These are phyloP conservation scores for Thysanoteuthis rhombus DNA, from an alignment of 2,888 invertebrate genomes.

Conservation along the genomic window DNA sequence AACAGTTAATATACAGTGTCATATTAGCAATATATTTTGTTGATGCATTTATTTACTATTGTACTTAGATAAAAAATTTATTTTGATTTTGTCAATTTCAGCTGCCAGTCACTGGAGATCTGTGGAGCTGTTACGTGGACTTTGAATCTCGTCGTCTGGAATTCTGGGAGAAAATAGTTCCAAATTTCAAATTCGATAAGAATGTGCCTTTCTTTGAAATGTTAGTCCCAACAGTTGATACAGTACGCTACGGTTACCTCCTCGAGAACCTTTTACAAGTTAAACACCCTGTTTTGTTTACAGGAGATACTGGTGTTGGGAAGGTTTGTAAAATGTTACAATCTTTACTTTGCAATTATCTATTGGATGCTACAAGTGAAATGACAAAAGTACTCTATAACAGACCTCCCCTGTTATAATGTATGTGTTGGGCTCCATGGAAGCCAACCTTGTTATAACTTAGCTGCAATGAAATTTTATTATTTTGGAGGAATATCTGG, in stretches of 20 bases:
- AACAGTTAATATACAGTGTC: no score
- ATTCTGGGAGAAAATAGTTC: conserved; percentile 82
- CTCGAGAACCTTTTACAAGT: conserved; percentile 79
- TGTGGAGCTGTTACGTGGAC: conserved; percentile 84
- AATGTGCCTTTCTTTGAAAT: conserved; percentile 86
- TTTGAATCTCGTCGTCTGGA: conserved; percentile 78
- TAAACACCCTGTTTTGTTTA: conserved; percentile 83
- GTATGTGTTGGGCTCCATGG: no score
- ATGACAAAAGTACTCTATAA: no score
- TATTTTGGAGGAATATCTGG: no score
- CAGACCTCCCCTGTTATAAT: no score
- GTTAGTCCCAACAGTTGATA: conserved; percentile 90
- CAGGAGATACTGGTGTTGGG: conserved; percentile 91
- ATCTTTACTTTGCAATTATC: neutral
- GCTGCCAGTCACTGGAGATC: conserved; percentile 77
- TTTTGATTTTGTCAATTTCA: conserved; percentile 61
- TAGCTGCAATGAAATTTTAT: no score
- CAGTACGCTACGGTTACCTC: conserved; percentile 84
- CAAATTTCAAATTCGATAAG: conserved; percentile 78
- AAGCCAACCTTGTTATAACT: no score
- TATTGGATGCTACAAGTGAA: no score
- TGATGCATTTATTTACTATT: no score
- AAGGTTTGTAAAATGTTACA: conserved; percentile 70
- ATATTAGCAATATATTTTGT: no score
- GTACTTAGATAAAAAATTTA: no score